phyloP scores from a whole-genome alignment of 2,113 vertebrate species.

The Bothrops jararaca region DNA sequence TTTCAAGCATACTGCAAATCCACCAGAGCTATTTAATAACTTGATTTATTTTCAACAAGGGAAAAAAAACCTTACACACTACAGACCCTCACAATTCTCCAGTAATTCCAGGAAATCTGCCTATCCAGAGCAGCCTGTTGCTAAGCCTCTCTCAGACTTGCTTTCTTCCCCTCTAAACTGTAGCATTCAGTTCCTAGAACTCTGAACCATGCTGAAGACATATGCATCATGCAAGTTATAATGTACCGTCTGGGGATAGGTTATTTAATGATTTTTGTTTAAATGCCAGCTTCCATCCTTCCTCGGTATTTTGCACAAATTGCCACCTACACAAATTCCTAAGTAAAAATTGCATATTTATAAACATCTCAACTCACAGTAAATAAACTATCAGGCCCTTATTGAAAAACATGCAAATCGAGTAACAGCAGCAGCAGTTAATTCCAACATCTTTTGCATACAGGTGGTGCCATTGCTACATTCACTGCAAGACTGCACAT shows the following conservation, averaged over 20 bases:
- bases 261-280: conserved; percentile 14
- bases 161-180: not conserved
- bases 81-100: not conserved
- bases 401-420: conserved; percentile 38
- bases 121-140: not conserved
- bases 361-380: conserved; percentile 24
- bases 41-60: not conserved
- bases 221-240: conserved; percentile 17
- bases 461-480: conserved; percentile 21
- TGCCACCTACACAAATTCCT: not conserved
- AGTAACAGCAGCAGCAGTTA: conserved; percentile 28
- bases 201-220: conserved; percentile 8
- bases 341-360: conserved; percentile 40
- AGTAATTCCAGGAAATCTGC: not conserved
- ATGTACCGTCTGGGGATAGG: not conserved
- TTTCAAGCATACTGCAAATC: conserved; percentile 5
- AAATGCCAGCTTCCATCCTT: conserved; percentile 9
- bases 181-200: not conserved
- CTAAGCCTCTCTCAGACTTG: not conserved
- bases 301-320: conserved; percentile 24
- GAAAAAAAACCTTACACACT: not conserved
- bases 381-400: conserved; percentile 8
- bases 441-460: conserved; percentile 32
- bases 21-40: not conserved
- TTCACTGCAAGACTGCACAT: conserved; percentile 15